Base-by-base conservation (phyloP, 92 coral and sea anemone genomes). In the Virgularia gustaviana region DNA sequence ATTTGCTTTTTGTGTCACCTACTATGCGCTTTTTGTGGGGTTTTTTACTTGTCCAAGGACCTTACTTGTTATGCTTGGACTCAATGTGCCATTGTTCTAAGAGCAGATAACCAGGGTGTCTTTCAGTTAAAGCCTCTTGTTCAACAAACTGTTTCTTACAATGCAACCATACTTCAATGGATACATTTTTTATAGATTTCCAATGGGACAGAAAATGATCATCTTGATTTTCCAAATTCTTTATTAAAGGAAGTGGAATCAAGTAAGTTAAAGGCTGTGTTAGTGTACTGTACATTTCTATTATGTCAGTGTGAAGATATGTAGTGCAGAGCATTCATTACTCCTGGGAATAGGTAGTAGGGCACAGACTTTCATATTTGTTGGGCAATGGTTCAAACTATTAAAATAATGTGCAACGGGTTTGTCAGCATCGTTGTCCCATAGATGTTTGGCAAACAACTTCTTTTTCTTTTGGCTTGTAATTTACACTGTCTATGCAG, bases 21-120 rank as follows among this genome's bases (percentile, higher is more conserved):
- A n/a, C n/a, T n/a, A n/a, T n/a, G n/a, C n/a, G n/a, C n/a, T n/a
- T n/a, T n/a, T n/a, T n/a, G n/a, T n/a, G n/a, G n/a, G n/a, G n/a
- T n/a, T n/a, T n/a, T n/a, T n/a, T n/a, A n/a, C n/a, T n/a, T n/a
- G n/a, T n/a, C n/a, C n/a, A n/a, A n/a, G n/a, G n/a, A n/a, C n/a
- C n/a, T n/a, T 65, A 68, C 75, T 61, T 68, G 75, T 19, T 68
- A 0, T 43, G 60, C 12, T 30, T 56, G 11, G 83, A 57, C 36
- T 81, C 79, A 11, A 91, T 79, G 57, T 85, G 85, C 99, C 99
- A 94, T 52, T 72, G 95, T 67, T 94, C 99, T 31, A 94, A 76
- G 56, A 94, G 58, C 64, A 94, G 45, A 39, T 75, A 39, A 35
- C 67, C 78, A 13, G 77, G 38, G 23, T 75, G 75, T 4, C 75